Evolutionary conservation across 2,888 invertebrate species (phyloP), one percentile per base, ranked within the genome.

Genomic region (Cataglyphis livida): DNA sequence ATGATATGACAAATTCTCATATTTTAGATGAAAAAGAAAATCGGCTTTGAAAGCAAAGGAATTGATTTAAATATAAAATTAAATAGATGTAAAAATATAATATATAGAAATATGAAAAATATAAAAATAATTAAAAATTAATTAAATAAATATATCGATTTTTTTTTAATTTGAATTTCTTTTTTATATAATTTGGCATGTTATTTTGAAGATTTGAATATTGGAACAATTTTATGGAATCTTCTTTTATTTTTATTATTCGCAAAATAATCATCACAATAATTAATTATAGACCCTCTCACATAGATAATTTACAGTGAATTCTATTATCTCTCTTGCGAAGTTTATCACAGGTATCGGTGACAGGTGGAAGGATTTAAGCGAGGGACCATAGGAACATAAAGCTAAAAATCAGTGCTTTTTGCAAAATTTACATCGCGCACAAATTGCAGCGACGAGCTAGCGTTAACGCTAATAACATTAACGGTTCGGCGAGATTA

Each of bases 401-500:
- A 25, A 28, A 5, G 18, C 15, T n/a, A 68, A 65, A 65, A 48
- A n/a, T 61, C 25, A 32, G 28, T 2, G 18, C 44, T 59, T 79
- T 70, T 79, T 70, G 70, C 70, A 10, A 68, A 79, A 79, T 70
- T 79, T 35, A 25, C 38, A 70, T 70, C 78, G 68, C 44, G 59
- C 78, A 41, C 66, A 66, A 66, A 68, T 78, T 51, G 51, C 51
- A 7, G 51, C 51, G 51, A 51, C 57, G 68, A n/a, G 32, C 68
- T 15, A 59, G 59, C 78, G 78, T 68, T 78, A 78, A 59, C 78
- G 78, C 78, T 79, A 79, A 79, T 79, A 79, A 79, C 78, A 48
- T 79, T 79, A 79, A 79, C 78, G 78, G 78, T 79, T 59, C 78
- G 32, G 59, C n/a, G 59, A 61, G 78, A 79, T 79, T 79, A 79